Evolutionary conservation across 2,888 invertebrate genomes (phyloP).

Genomic region (Ferdinandea cuprea): DNA sequence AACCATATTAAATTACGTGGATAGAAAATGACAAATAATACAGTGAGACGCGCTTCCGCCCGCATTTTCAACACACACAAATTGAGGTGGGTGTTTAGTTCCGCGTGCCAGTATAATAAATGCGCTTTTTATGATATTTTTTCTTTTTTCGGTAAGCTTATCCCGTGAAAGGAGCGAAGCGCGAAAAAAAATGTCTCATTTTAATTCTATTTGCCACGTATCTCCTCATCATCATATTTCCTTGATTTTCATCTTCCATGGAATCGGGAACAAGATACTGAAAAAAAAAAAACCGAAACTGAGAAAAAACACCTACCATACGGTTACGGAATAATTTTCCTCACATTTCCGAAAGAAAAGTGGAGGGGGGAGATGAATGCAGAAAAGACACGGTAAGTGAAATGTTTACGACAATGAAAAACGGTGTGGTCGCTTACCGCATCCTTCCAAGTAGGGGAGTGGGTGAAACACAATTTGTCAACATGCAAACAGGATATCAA

Average conservation of each 20-base stretch:
- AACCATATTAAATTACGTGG: conserved; percentile 75
- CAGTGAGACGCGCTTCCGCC: conserved; percentile 60
- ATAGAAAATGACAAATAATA: conserved; percentile 75
- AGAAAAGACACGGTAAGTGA: conserved; percentile 76
- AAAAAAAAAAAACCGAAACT: no score
- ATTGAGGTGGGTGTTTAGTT: conserved; percentile 72
- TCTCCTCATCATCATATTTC: conserved; percentile 76
- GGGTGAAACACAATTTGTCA: conserved; percentile 73
- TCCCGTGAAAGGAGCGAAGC: conserved; percentile 18
- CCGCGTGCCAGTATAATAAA: conserved; percentile 73
- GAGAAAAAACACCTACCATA: conserved; percentile 70
- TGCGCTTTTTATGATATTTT: conserved; percentile 65
- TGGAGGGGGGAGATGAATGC: conserved; percentile 30
- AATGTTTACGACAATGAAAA: conserved; percentile 77
- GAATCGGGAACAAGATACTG: conserved; percentile 44
- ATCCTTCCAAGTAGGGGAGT: conserved; percentile 27
- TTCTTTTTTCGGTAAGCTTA: conserved; percentile 8
- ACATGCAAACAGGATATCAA: conserved; percentile 75
- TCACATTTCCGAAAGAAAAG: conserved; percentile 20
- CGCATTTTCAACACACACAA: conserved; percentile 39
- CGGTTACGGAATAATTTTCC: conserved; percentile 58
- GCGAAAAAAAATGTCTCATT: conserved; percentile 75
- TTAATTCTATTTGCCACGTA: conserved; percentile 77
- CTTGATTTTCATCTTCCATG: conserved; percentile 75
- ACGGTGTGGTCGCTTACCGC: conserved; percentile 71